A percentile compares a stretch with the other conserved stretches of the same genome.
Conservation (phyloP, 2,888 invertebrate species). For the Tenthredo amoena region DNA sequence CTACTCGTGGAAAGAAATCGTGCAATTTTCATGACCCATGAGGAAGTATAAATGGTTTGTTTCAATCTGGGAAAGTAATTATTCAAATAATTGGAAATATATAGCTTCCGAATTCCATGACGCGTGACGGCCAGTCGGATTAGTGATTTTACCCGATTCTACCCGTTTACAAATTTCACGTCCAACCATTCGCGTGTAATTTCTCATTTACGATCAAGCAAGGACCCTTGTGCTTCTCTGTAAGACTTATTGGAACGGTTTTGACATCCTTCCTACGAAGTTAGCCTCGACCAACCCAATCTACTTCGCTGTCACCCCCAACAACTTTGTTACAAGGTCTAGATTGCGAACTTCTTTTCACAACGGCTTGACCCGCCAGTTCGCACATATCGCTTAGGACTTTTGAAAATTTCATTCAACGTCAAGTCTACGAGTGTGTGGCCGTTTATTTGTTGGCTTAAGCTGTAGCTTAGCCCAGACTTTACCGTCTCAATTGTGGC, state of each 20-base stretch:
- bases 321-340: constrained; percentile 32
- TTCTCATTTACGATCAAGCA: constrained; percentile 7
- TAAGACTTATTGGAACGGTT: constrained; percentile 34
- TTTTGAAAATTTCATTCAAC: constrained; percentile 16
- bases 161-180: neutral
- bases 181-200: constrained; percentile 3
- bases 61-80: neutral
- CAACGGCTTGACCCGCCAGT: constrained; percentile 5
- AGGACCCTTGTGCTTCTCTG: neutral
- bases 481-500: constrained; percentile 1
- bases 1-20: neutral
- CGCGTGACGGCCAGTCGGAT: neutral
- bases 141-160: neutral
- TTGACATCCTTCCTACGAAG: constrained; percentile 39
- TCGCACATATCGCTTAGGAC: neutral
- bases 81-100: neutral
- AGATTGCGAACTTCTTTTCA: constrained; percentile 29
- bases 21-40: neutral
- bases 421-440: neutral
- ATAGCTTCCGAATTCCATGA: neutral
- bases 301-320: constrained; percentile 43
- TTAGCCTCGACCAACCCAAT: constrained; percentile 40
- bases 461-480: neutral
- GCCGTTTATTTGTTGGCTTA: neutral
- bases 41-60: neutral